Base-by-base conservation (phyloP, 2,797 vertebrate genomes). In the Melanotaenia trifasciata region DNA sequence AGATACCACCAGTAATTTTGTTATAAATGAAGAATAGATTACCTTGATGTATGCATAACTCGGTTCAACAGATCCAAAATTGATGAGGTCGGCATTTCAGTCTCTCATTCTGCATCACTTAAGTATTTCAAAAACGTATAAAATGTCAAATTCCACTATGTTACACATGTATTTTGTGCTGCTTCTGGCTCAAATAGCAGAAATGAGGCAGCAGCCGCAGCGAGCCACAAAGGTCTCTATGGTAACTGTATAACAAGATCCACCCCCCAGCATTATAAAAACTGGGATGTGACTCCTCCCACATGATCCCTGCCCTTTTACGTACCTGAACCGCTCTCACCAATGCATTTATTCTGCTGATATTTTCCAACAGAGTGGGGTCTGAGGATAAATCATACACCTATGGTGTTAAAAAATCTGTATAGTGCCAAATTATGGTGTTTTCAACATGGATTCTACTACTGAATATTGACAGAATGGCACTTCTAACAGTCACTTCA, bases 191-290 rank as follows among this genome's bases (percentile, higher is more conserved):
- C 79, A 61, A 88, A 81, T 40, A 80, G 67, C 73, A 75, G 38
- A 72, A 57, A 73, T 11, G 83, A 73, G 74, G 66, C 58, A 72
- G 53, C 67, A 70, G 78, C 50, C 24, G 26, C 63, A 79, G 59
- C 64, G 70, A 78, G 67, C 74, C 76, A 86, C 84, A 90, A 83
- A 87, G 77, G 89, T 92, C 81, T 86, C 90, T 86, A 90, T 90
- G 84, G 89, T 73, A 93, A 92, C 89, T 45, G 68, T 59, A 43
- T 63, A 80, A 58, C 70, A 76, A 57, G 62, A 68, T 73, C 69
- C 67, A 61, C 70, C 74, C 72, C 70, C 47, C 9, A 0, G 71
- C 70, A 84, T 85, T 69, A 71, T 75, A 74, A 50, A 26, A 83
- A 87, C 79, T 20, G 83, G 74, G 58, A 69, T 76, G 76, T 18